phyloP scores from a whole-genome alignment of 2,888 invertebrate genomes.

The Andrena marginata region DNA sequence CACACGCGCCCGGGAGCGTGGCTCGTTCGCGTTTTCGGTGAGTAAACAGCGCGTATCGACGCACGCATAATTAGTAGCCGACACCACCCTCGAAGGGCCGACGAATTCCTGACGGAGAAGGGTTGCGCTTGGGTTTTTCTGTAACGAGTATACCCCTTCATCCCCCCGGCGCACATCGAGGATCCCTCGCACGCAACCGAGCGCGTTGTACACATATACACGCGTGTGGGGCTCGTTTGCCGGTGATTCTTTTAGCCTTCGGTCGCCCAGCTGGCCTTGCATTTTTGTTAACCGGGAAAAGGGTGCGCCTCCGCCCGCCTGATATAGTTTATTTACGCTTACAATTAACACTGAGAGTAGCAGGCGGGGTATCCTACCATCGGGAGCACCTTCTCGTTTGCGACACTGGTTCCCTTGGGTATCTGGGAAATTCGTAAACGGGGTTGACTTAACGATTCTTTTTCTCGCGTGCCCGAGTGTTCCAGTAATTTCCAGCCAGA shows the following conservation, averaged over 20 bases:
- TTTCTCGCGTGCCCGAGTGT: too few relatives aligned
- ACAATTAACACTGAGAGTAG: slow-evolving; percentile 52
- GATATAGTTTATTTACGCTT: slow-evolving; percentile 57
- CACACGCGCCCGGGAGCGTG: slow-evolving; percentile 34
- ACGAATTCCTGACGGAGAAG: slow-evolving; percentile 63
- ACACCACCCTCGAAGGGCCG: slow-evolving; percentile 70
- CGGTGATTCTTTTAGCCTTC: slow-evolving; percentile 54
- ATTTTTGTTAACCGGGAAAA: slow-evolving; percentile 55
- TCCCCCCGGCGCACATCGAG: slow-evolving; percentile 44
- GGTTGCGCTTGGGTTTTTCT: slow-evolving; percentile 60
- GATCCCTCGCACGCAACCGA: slow-evolving; percentile 63
- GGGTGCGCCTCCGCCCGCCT: slow-evolving; percentile 42
- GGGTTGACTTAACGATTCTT: neutral
- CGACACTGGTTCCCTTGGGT: slow-evolving; percentile 7
- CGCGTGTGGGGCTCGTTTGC: slow-evolving; percentile 55
- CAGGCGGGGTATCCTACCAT: neutral
- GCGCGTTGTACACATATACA: slow-evolving; percentile 46
- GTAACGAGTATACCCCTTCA: slow-evolving; percentile 71
- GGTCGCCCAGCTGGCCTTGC: slow-evolving; percentile 47
- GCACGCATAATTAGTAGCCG: slow-evolving; percentile 80
- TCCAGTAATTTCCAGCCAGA: too few relatives aligned
- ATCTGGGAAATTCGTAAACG: slow-evolving; percentile 4
- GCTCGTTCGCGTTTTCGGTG: slow-evolving; percentile 77
- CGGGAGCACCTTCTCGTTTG: slow-evolving; percentile 1
- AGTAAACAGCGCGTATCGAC: slow-evolving; percentile 81